Base-by-base conservation (phyloP, 1,140 invertebrate species). In the Hylaeus volcanicus region DNA sequence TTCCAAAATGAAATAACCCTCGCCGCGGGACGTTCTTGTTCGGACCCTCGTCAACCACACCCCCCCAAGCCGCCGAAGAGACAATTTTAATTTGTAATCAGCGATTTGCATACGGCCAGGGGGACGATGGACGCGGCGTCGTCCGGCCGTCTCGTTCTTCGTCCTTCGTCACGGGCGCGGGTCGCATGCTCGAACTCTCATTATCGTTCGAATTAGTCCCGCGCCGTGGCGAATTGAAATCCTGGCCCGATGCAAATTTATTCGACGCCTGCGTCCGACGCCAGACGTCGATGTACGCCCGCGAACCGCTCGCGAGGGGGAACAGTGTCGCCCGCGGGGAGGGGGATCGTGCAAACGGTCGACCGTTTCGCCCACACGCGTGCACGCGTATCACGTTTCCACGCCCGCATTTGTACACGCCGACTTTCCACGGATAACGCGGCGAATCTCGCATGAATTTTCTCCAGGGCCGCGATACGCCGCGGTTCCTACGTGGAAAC, bases 51-150 rank as follows among this genome's bases (percentile, higher is more conserved):
- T 79, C 51, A 56, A n/a, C 65, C 48, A 41, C 68, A 56, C 51
- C 61, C 15, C 48, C 55, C 48, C 60, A 55, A 8, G 37, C 39
- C 70, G 45, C 39, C 37, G 53, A 60, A 51, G 79, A 48, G 55
- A 64, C 81, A 64, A 87, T 87, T 87, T 87, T 86, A 87, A 87
- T 87, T 86, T 86, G 84, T 87, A 86, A 87, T 87, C 85, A 83
- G 81, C 63, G 72, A 86, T 86, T 86, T 86, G 81, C 86, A 83
- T 83, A 53, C 53, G 61, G 37, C 48, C 66, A 11, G 51, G 51
- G 8, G 51, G 51, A 11, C 9, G 12, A 12, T 41, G 55, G 5
- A 15, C 58, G 48, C 43, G 53, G 48, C 75, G 12, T 41, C 39
- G 63, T n/a, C 41, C 41, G 41, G n/a, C 5, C 41, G 41, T 48